These are phyloP conservation scores for Tenebrio molitor DNA, from an alignment of 1,140 invertebrate species.

Conservation along the genomic window DNA sequence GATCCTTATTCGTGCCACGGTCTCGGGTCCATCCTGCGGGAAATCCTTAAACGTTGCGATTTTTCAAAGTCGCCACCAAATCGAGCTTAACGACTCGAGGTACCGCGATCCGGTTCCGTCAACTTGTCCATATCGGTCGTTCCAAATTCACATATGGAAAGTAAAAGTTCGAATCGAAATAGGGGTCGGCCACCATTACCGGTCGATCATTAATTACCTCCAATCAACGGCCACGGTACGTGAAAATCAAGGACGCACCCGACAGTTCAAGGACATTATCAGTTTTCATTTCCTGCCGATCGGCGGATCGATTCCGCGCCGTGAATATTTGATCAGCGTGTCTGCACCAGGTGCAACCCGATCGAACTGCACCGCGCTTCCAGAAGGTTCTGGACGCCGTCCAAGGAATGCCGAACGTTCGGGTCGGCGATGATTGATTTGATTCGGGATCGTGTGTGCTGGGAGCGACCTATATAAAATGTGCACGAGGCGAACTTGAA, in stretches of 20 bases:
- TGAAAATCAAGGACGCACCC: background rate
- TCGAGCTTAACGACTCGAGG: too few relatives aligned
- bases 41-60: too few relatives aligned
- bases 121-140: background rate
- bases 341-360: too few relatives aligned
- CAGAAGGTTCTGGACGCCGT: background rate
- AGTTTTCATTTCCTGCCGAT: background rate
- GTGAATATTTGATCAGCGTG: too few relatives aligned
- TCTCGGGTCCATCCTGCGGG: too few relatives aligned
- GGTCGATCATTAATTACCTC: background rate
- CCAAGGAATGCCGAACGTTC: conserved; percentile 11
- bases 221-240: background rate
- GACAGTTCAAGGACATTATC: background rate
- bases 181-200: background rate
- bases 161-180: background rate
- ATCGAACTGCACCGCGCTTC: too few relatives aligned
- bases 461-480: conserved; percentile 4
- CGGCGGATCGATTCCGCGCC: too few relatives aligned
- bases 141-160: conserved; percentile 22
- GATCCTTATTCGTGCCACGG: too few relatives aligned
- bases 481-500: background rate
- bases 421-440: background rate
- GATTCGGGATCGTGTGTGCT: background rate
- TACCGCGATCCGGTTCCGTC: conserved; percentile 3
- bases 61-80: too few relatives aligned